phyloP scores from a whole-genome alignment of 2,797 vertebrate species.

The Lemur catta region DNA sequence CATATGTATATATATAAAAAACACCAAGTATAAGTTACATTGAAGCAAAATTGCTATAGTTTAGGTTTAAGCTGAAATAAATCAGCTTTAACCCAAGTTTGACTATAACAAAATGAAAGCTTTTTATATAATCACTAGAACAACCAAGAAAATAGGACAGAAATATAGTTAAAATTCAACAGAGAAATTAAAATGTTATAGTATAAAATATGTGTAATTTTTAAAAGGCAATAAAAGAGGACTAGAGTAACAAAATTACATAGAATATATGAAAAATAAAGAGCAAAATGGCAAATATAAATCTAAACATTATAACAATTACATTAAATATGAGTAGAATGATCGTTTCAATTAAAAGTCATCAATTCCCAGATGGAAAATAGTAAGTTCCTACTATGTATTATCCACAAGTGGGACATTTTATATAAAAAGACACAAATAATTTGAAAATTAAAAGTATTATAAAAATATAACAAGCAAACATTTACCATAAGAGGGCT shows the following conservation, averaged over 20 bases:
- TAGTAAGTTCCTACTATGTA: background rate
- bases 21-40: background rate
- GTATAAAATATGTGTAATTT: too few relatives aligned
- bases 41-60: background rate
- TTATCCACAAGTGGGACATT: background rate
- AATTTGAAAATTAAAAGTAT: background rate
- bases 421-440: background rate
- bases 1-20: background rate
- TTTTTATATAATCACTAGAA: background rate
- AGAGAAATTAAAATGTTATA: too few relatives aligned
- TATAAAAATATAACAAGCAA: background rate
- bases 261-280: background rate
- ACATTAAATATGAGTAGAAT: background rate
- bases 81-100: background rate
- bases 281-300: background rate
- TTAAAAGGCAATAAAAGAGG: too few relatives aligned
- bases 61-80: background rate
- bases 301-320: background rate
- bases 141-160: background rate
- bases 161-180: too few relatives aligned
- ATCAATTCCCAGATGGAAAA: background rate
- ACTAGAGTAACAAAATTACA: background rate
- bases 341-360: background rate
- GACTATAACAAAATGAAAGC: background rate
- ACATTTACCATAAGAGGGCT: background rate